phyloP scores from a whole-genome alignment of 1,140 invertebrate genomes.

The Microvelia longipes region DNA sequence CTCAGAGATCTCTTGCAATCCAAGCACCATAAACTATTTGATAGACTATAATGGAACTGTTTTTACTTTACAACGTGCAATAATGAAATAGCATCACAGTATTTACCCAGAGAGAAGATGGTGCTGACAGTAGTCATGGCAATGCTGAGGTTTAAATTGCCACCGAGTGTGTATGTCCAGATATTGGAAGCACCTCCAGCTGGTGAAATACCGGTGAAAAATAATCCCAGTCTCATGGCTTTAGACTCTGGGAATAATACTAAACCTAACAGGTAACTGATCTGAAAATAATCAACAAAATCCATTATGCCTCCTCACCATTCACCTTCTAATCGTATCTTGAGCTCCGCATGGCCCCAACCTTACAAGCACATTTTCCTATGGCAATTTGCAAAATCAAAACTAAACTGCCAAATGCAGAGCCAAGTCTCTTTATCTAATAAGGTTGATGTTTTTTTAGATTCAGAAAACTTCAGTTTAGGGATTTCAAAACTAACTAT shows the following conservation, averaged over 20 bases:
- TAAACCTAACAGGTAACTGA: constrained; percentile 57
- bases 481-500: no score
- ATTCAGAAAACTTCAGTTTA: no score
- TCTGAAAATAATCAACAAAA: constrained; percentile 38
- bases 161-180: constrained; percentile 75
- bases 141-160: constrained; percentile 77
- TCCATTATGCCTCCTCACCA: background rate
- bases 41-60: no score
- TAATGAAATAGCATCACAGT: no score
- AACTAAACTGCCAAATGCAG: no score
- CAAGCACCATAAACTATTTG: no score
- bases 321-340: background rate
- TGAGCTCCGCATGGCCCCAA: background rate
- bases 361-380: background rate
- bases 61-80: no score
- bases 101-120: constrained; percentile 63
- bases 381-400: no score
- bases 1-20: no score
- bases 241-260: constrained; percentile 51
- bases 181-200: constrained; percentile 91
- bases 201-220: constrained; percentile 79
- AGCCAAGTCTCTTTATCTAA: no score
- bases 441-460: no score
- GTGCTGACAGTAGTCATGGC: constrained; percentile 86
- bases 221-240: constrained; percentile 67